phyloP scores from a whole-genome alignment of 2,797 vertebrate genomes.

The Falco peregrinus region DNA sequence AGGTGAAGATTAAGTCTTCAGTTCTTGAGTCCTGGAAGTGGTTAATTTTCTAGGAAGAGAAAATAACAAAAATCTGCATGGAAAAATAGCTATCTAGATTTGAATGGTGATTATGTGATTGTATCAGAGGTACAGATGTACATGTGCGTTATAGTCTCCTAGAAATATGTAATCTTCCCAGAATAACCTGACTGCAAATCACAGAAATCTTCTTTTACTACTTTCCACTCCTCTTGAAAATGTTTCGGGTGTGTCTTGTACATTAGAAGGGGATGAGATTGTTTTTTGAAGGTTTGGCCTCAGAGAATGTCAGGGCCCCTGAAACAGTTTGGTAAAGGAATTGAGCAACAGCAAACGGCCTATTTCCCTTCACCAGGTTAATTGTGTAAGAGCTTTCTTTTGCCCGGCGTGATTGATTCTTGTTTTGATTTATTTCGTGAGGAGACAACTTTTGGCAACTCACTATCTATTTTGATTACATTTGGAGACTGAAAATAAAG shows the following conservation, averaged over 20 bases:
- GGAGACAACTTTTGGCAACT: slow-evolving; percentile 16
- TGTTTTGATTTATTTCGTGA: slow-evolving; percentile 16
- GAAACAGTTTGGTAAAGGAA: not conserved
- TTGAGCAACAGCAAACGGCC: not conserved
- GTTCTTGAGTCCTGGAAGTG: not conserved
- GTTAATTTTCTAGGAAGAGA: slow-evolving; percentile 5
- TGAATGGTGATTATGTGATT: slow-evolving; percentile 22
- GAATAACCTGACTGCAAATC: slow-evolving; percentile 59
- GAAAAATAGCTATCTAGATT: slow-evolving; percentile 29
- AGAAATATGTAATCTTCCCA: slow-evolving; percentile 57
- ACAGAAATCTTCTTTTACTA: slow-evolving; percentile 54
- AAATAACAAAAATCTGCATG: slow-evolving; percentile 29
- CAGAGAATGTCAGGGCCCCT: not conserved
- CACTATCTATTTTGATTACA: slow-evolving; percentile 10
- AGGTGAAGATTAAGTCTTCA: not conserved
- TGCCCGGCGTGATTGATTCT: not conserved
- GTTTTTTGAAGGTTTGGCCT: not conserved
- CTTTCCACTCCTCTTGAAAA: slow-evolving; percentile 42
- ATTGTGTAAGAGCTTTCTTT: slow-evolving; percentile 34
- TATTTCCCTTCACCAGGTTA: slow-evolving; percentile 12
- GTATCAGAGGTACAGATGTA: not conserved
- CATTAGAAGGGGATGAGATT: slow-evolving; percentile 1
- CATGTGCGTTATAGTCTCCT: not conserved
- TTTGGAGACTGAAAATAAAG: slow-evolving; percentile 39
- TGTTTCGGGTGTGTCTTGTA: slow-evolving; percentile 38